Conservation (phyloP, 2,113 vertebrate genomes). For the Stercorarius parasiticus region DNA sequence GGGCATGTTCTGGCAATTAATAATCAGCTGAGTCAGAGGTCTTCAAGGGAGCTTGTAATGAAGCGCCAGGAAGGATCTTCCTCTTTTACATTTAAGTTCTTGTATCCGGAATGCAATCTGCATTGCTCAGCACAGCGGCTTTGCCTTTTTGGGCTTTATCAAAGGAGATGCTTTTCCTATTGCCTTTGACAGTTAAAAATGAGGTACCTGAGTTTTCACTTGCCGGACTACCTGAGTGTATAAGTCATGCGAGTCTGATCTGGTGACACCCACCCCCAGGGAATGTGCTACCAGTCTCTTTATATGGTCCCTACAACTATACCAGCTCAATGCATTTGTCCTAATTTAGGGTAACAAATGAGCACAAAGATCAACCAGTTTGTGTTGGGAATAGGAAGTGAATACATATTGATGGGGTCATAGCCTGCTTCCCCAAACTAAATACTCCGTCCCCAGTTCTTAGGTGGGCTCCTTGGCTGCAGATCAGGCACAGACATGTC, state of each 20-base stretch:
- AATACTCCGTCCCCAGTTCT: neutral
- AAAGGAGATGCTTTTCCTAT: neutral
- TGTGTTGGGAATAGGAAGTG: neutral
- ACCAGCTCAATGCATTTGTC: neutral
- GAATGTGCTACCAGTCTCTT: neutral
- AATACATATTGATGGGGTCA: neutral
- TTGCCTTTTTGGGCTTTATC: neutral
- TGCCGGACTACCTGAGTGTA: neutral
- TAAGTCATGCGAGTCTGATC: neutral
- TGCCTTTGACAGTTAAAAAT: neutral
- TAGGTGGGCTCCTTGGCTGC: neutral
- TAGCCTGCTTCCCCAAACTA: neutral
- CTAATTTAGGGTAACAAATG: neutral
- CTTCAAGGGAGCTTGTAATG: neutral
- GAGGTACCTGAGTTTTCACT: neutral
- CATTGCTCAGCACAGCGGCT: neutral
- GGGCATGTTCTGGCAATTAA: conserved; percentile 22
- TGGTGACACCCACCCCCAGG: neutral
- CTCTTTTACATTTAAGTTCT: neutral
- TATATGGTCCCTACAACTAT: neutral
- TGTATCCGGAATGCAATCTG: neutral
- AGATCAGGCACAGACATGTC: neutral
- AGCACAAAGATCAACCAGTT: neutral
- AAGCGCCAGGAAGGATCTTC: neutral
- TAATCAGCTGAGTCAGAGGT: conserved; percentile 40